Conservation (phyloP, 2,113 vertebrate species). For the Zosterops borbonicus region DNA sequence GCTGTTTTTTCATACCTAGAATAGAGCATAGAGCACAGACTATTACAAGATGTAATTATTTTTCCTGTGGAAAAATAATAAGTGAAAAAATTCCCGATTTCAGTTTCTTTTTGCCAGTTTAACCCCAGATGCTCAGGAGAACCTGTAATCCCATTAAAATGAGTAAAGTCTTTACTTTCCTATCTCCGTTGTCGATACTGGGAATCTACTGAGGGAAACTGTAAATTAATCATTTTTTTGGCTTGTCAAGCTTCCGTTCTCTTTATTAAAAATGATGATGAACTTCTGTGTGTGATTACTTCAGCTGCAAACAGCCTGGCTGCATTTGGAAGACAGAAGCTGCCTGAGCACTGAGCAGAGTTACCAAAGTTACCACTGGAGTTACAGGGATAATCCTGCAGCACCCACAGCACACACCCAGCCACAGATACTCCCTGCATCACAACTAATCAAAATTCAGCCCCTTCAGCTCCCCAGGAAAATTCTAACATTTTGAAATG, state of each 20-base stretch:
- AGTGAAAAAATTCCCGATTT: not conserved
- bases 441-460: not conserved
- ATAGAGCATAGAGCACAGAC: not conserved
- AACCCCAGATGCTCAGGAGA: not conserved
- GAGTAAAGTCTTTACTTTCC: not conserved
- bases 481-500: not conserved
- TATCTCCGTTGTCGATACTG: not conserved
- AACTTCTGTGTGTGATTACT: not conserved
- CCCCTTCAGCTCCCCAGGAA: not conserved
- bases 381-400: not conserved
- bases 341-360: not conserved
- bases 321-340: not conserved
- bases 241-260: not conserved
- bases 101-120: not conserved
- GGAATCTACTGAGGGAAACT: not conserved
- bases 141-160: not conserved
- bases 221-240: not conserved
- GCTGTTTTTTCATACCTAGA: not conserved
- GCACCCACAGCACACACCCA: accelerated
- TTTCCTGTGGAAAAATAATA: not conserved
- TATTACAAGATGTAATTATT: not conserved
- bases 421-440: not conserved
- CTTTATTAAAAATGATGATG: constrained; percentile 11
- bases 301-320: not conserved
- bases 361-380: not conserved